Evolutionary conservation across 2,797 vertebrate species (phyloP), one percentile per base, ranked within the genome.

Genomic region (Botia almorhae): DNA sequence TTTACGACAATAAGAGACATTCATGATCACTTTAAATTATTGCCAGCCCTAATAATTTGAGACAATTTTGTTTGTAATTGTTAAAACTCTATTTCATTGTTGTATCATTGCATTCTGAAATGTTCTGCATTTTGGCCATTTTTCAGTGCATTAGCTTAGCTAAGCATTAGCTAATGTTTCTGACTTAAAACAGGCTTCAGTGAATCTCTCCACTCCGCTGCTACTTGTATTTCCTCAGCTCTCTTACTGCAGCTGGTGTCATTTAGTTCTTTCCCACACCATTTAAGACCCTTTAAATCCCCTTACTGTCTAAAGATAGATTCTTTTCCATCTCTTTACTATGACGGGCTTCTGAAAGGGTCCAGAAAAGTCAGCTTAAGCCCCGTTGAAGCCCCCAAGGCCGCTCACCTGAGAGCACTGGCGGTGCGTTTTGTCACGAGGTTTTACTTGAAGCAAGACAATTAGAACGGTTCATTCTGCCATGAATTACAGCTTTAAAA

Each of bases 251-350:
- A 73, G 33, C 78, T 74, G 23, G 17, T 76, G 63, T 79, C 80
- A 82, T 68, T 68, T 80, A 72, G 69, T 71, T 81, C 75, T 64
- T 13, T 64, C 50, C 50, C 69, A 53, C 64, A 51, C 69, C 61
- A 63, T 85, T 75, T 69, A 82, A 82, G 65, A 71, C 78, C 43
- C 75, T 68, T 69, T 43, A 53, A 76, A 70, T 83, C 63, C 78
- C 55, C 26, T 53, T 55, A 67, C 29, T 56, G 29, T 69, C 72
- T 69, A 36, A 68, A 74, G 23, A 67, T 58, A 60, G 78, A 67
- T 58, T 21, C 63, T 36, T 70, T 60, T 33, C 33, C 36, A 21
- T 78, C 19, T 71, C 56, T 75, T 80, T 60, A 36, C 56, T 58
- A 67, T 76, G 39, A 17, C 48, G 29, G 51, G 4, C 67, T 76